Conservation (phyloP, 2,888 invertebrate genomes). For the Loripinus fragilis region DNA sequence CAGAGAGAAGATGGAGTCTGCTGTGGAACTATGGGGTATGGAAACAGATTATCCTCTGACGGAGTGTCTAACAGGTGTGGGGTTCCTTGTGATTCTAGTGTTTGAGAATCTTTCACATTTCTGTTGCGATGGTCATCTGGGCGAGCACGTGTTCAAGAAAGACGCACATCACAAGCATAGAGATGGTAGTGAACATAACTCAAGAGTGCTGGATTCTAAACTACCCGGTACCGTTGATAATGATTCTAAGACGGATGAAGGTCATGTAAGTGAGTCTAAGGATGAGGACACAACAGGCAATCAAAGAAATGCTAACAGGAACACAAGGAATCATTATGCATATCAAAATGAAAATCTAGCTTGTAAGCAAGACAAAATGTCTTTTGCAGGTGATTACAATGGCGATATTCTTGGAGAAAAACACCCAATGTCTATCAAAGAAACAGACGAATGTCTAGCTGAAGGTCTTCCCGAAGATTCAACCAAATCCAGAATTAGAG, state of each 20-base stretch:
- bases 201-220: background rate
- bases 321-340: background rate
- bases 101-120: slow-evolving; percentile 43
- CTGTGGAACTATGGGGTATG: slow-evolving; percentile 40
- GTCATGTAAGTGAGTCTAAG: background rate
- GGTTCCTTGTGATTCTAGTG: slow-evolving; percentile 47
- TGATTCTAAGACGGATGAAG: background rate
- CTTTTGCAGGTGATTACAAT: background rate
- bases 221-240: background rate
- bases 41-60: slow-evolving; percentile 48
- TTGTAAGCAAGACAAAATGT: no score
- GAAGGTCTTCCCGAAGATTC: background rate
- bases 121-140: slow-evolving; percentile 17
- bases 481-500: slow-evolving; percentile 68
- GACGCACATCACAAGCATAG: background rate
- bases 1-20: slow-evolving; percentile 71
- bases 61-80: slow-evolving; percentile 49
- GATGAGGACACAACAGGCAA: background rate
- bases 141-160: background rate
- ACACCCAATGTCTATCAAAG: background rate
- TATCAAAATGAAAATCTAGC: background rate
- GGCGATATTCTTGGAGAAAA: background rate
- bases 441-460: no score
- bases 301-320: background rate
- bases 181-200: no score